Percentiles rank a stretch among this genome's conserved stretches.
Conservation (phyloP, 2,888 invertebrate species). For the Patella caerulea region DNA sequence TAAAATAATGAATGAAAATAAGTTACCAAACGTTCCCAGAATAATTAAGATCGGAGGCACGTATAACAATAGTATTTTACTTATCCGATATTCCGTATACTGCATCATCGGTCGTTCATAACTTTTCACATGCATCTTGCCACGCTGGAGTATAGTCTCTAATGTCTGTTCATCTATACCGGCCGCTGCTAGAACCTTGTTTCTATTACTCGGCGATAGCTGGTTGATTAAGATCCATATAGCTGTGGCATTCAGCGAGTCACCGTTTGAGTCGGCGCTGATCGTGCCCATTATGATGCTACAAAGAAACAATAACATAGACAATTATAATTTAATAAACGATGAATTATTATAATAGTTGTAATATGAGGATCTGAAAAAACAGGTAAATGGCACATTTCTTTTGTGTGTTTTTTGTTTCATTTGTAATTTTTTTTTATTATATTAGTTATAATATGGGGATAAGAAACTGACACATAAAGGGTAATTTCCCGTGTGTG, state of each 20-base stretch:
- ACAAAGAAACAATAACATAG: not conserved
- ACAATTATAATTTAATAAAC: too few relatives aligned
- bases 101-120: constrained; percentile 34
- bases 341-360: too few relatives aligned
- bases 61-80: constrained; percentile 55
- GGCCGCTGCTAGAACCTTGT: constrained; percentile 16
- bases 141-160: constrained; percentile 15
- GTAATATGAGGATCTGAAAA: too few relatives aligned
- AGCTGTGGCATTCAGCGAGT: constrained; percentile 17
- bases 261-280: not conserved
- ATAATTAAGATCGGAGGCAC: constrained; percentile 64
- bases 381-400: too few relatives aligned
- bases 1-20: constrained; percentile 65
- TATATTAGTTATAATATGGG: too few relatives aligned
- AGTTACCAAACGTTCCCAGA: constrained; percentile 67
- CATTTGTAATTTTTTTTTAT: too few relatives aligned
- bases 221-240: constrained; percentile 24
- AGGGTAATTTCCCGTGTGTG: too few relatives aligned
- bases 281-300: constrained; percentile 5
- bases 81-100: constrained; percentile 48
- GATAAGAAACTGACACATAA: too few relatives aligned
- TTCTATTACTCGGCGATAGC: constrained; percentile 19
- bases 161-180: constrained; percentile 24
- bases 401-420: too few relatives aligned
- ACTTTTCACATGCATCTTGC: constrained; percentile 28